Conservation (phyloP, 2,888 invertebrate species). For the Cantharis rufa region DNA sequence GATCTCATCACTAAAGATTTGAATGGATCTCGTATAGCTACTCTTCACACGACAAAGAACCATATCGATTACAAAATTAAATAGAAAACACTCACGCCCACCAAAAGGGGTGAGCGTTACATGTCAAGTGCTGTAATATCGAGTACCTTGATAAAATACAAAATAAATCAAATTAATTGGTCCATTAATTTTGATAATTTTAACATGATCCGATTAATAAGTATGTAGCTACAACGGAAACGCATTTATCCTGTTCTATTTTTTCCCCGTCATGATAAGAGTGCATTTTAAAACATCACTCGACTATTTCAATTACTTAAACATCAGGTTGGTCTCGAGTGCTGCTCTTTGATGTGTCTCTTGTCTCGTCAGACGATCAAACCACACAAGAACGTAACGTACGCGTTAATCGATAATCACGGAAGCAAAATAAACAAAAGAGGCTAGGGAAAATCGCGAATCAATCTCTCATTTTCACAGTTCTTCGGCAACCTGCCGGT, state of each 20-base stretch:
- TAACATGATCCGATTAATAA: not conserved
- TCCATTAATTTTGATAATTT: not conserved
- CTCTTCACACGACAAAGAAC: not conserved
- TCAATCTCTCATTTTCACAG: no score
- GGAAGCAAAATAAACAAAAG: not conserved
- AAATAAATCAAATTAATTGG: not conserved
- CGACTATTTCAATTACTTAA: not conserved
- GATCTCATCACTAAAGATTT: not conserved
- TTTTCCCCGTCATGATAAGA: not conserved
- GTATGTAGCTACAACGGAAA: not conserved
- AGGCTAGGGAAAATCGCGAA: no score
- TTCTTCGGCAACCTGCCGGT: no score
- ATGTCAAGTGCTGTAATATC: not conserved
- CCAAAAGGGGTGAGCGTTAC: not conserved
- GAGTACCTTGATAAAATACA: not conserved
- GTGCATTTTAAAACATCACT: not conserved
- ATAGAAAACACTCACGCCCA: not conserved
- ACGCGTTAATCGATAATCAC: not conserved
- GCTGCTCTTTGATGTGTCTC: not conserved
- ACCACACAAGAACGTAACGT: not conserved
- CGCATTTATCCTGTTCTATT: not conserved
- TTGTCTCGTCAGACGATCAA: not conserved
- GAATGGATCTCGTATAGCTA: not conserved
- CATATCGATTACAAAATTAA: not conserved
- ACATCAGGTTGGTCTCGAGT: not conserved